phyloP scores from a whole-genome alignment of 2,113 vertebrate genomes.

The Saimiri boliviensis region DNA sequence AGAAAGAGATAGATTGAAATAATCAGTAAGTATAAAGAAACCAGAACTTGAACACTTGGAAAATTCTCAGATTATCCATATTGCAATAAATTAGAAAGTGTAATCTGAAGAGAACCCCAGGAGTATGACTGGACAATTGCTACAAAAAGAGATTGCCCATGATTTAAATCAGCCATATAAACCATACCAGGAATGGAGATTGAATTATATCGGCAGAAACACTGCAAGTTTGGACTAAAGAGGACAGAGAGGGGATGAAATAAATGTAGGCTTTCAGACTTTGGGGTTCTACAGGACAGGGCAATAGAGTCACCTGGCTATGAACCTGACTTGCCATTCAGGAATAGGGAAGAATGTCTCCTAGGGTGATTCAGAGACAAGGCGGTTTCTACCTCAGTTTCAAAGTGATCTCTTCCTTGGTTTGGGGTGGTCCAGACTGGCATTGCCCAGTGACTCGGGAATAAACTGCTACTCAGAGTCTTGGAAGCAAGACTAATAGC shows the following conservation, averaged over 20 bases:
- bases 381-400: not conserved
- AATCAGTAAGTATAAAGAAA: not conserved
- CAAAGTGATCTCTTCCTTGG: too few species aligned
- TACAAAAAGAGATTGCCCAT: not conserved
- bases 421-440: not conserved
- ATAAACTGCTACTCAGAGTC: not conserved
- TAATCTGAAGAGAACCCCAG: not conserved
- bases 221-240: not conserved
- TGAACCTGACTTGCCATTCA: not conserved
- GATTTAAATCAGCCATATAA: not conserved
- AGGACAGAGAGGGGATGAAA: not conserved
- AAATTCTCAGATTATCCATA: not conserved
- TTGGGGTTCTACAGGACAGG: too few species aligned
- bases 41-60: not conserved
- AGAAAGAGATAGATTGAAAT: not conserved
- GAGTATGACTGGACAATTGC: not conserved
- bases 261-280: not conserved
- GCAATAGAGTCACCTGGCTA: not conserved
- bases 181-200: not conserved
- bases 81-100: not conserved
- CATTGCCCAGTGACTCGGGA: fast-evolving
- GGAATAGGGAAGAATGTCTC: not conserved
- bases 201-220: not conserved
- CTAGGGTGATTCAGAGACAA: not conserved
- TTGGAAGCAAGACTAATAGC: fast-evolving